These are phyloP conservation scores for Atlantisia rogersi DNA, from an alignment of 2,113 vertebrate genomes.

Conservation along the genomic window DNA sequence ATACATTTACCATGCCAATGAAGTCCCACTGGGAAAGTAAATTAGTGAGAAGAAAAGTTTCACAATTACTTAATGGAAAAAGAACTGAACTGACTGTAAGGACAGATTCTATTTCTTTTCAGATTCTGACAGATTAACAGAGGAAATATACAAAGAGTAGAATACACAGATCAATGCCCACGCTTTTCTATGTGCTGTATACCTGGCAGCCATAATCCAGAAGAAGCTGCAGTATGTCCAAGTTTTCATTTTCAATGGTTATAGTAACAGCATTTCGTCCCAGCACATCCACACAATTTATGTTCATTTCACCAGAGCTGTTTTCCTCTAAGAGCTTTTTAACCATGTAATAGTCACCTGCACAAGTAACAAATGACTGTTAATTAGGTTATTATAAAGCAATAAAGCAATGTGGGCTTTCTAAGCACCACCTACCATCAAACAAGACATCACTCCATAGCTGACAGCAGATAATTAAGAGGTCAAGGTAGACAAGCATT, in stretches of 20 bases:
- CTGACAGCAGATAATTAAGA: not conserved
- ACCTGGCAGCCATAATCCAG: conserved; percentile 98
- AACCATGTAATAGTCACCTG: conserved; percentile 99
- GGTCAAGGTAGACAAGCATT: not conserved
- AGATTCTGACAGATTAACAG: not conserved
- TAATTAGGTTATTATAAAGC: conserved; percentile 25
- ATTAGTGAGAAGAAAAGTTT: not conserved
- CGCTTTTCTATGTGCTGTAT: not conserved
- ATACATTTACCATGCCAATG: not conserved
- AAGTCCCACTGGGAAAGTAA: not conserved
- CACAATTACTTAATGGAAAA: not conserved
- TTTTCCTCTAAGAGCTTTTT: conserved; percentile 98
- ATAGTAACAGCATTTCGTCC: conserved; percentile 96
- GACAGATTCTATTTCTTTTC: not conserved
- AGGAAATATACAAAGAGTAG: not conserved
- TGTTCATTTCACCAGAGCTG: conserved; percentile 91
- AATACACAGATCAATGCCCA: not conserved
- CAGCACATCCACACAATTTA: conserved; percentile 96
- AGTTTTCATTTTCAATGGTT: conserved; percentile 96
- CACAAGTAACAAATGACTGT: conserved; percentile 47
- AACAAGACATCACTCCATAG: not conserved
- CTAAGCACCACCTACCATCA: not conserved
- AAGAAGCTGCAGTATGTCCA: conserved; percentile 96
- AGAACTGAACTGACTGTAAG: not conserved
- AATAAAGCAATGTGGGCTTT: not conserved